Base-by-base conservation (phyloP, 2,113 vertebrate genomes). In the Gorsachius goisagi region DNA sequence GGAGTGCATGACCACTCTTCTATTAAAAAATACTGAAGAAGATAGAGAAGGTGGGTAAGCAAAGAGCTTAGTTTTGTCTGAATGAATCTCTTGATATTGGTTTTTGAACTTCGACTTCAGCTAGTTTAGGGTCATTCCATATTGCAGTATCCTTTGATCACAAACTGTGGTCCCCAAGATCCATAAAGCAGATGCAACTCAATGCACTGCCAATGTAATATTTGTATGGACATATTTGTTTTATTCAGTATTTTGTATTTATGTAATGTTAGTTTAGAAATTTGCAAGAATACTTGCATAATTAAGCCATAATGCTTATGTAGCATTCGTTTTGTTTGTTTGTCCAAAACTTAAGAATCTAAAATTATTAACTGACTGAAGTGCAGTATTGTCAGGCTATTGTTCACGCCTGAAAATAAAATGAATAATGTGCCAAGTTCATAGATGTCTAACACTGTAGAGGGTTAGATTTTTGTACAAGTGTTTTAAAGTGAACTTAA, bases 1-100 rank as follows among this genome's bases (percentile, higher is more conserved):
- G 99, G 90, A 98, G 47, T 94, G 98, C 14, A 97, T 99, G 97
- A 98, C 99, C 6, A 95, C 98, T 39, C 92, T 98, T 62, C 98
- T 99, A 12, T 96, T 99, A 93, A 97, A 98, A 94, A 97, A 98
- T n/a, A 13, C 80, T 11, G 79, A 96, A 35, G 92, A 92, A 79
- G 90, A 47, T 50, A 88, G 89, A 63, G 85, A 97, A 98, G 98
- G 98, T 98, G 66, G 76, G 97, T 95, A 74, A 72, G 49, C 73
- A 50, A 20, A 91, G 45, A 74, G 35, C 20, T 87, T 68, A 30
- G 17, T 45, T 90, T 89, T 79, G 53, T 78, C 17, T 67, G 53
- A 84, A 50, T 63, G 10, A 33, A 30, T 73, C 30, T 85, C 53
- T 53, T 53, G 15, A 23, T 83, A 14, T 12, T 52, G 7, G 37